These are phyloP conservation scores for Bufo gargarizans DNA, from an alignment of 2,113 vertebrate genomes.

Conservation along the genomic window DNA sequence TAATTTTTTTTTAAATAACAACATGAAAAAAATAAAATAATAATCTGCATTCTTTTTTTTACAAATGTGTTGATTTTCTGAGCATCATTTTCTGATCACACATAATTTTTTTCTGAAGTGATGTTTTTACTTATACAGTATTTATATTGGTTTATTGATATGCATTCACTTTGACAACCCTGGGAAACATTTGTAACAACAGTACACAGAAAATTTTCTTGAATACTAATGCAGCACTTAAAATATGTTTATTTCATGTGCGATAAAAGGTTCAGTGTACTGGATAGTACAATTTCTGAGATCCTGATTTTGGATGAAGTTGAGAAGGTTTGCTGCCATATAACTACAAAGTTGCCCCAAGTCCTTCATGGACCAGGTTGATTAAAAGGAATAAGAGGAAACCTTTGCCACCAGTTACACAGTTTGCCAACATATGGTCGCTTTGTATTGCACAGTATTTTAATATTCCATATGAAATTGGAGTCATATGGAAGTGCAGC, in stretches of 20 bases:
- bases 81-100: no score
- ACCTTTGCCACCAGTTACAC: no score
- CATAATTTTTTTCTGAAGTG: neutral
- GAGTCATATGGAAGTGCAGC: no score
- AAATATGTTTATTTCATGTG: neutral
- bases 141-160: neutral
- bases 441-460: no score
- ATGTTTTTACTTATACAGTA: neutral
- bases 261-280: neutral
- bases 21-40: no score
- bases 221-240: neutral
- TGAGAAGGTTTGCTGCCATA: neutral
- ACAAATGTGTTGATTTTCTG: no score
- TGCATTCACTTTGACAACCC: neutral
- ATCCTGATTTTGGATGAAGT: neutral
- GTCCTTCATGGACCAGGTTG: neutral
- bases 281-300: neutral
- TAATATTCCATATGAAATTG: no score
- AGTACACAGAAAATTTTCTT: neutral
- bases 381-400: no score
- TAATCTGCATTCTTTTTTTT: no score
- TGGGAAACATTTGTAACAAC: neutral
- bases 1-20: no score
- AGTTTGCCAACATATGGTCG: no score
- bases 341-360: no score